These are phyloP conservation scores for Orientallactaga bullata DNA, from an alignment of 2,113 vertebrate genomes.

Conservation along the genomic window DNA sequence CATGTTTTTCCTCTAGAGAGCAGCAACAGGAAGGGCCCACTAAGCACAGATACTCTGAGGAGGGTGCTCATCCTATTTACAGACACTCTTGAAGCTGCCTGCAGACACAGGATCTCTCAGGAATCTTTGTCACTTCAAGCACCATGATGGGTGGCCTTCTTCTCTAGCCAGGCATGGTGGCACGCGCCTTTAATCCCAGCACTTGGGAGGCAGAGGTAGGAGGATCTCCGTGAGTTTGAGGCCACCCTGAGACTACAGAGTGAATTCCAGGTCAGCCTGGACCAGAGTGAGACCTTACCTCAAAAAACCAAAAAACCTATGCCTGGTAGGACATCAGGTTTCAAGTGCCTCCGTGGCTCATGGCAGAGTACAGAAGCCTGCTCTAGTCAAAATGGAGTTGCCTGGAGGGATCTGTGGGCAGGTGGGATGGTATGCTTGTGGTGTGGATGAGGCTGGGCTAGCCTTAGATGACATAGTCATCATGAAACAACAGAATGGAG, in stretches of 20 bases:
- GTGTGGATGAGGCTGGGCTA: not conserved
- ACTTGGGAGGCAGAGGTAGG: too few species aligned
- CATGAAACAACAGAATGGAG: not conserved
- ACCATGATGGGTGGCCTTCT: not conserved
- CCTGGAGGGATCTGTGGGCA: accelerated
- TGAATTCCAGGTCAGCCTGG: too few species aligned
- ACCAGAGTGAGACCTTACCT: too few species aligned
- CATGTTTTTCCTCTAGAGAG: not conserved
- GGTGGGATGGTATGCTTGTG: too few species aligned
- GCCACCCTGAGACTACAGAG: too few species aligned
- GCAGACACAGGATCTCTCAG: accelerated
- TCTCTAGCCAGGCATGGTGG: too few species aligned
- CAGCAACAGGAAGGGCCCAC: not conserved
- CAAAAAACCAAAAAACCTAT: too few species aligned
- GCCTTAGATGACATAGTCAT: not conserved
- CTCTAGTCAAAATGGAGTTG: not conserved
- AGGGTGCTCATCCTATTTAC: too few species aligned
- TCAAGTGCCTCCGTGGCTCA: not conserved
- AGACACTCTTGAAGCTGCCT: not conserved
- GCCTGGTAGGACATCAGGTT: accelerated
- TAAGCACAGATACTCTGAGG: not conserved
- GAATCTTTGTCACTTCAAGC: accelerated
- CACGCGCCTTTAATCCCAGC: too few species aligned
- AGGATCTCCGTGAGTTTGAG: too few species aligned
- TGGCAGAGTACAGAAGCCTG: not conserved